These are phyloP conservation scores for Allacma fusca DNA, from an alignment of 2,888 invertebrate species.

Conservation along the genomic window DNA sequence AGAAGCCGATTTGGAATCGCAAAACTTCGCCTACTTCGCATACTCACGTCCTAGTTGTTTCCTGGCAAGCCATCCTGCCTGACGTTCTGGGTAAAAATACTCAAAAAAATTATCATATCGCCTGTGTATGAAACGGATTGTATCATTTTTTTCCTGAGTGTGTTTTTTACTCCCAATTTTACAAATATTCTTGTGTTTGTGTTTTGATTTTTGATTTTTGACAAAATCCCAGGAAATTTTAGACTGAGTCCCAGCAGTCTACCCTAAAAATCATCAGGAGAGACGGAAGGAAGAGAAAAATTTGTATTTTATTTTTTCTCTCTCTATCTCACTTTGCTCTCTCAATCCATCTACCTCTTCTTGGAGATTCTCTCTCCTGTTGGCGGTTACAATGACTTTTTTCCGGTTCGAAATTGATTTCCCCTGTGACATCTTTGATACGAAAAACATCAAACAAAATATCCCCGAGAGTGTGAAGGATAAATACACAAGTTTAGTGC, in stretches of 20 bases:
- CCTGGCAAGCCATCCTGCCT: constrained; percentile 60
- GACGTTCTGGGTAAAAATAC: constrained; percentile 56
- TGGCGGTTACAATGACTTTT: constrained; percentile 22
- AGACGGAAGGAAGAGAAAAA: not conserved
- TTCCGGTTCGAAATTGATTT: constrained; percentile 32
- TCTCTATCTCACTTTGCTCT: not conserved
- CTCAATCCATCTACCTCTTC: not conserved
- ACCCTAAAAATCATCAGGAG: too few relatives aligned
- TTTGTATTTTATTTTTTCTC: not conserved
- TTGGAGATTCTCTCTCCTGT: not conserved
- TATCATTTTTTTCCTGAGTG: constrained; percentile 3
- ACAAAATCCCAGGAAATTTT: not conserved
- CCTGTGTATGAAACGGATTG: constrained; percentile 11
- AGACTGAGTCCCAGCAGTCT: not conserved
- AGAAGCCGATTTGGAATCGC: constrained; percentile 38
- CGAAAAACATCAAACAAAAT: constrained; percentile 29
- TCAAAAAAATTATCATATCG: constrained; percentile 34
- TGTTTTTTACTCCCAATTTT: not conserved
- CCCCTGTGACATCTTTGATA: constrained; percentile 25
- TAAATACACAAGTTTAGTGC: constrained; percentile 23
- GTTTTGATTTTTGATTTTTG: constrained; percentile 8
- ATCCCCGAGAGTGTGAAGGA: constrained; percentile 28
- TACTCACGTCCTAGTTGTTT: constrained; percentile 59
- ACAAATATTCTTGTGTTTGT: not conserved
- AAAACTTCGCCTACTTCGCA: constrained; percentile 41